Conservation (phyloP, 2,888 invertebrate genomes). For the Alcis repandata region DNA sequence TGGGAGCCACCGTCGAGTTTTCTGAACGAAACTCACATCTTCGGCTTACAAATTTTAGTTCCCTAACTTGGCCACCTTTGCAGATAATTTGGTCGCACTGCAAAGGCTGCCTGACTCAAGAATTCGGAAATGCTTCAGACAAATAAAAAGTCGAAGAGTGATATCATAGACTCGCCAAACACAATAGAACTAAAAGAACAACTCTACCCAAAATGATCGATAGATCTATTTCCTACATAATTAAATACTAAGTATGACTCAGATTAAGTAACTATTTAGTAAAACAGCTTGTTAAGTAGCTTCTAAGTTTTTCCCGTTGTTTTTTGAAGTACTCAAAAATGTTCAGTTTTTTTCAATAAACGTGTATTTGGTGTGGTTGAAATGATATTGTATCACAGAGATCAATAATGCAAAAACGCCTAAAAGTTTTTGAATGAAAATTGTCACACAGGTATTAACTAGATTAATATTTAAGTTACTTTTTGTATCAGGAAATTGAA, state of each 20-base stretch:
- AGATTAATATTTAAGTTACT: no score
- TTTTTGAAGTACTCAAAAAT: no score
- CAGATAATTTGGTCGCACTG: not conserved
- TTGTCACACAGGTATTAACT: no score
- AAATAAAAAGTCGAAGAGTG: slow-evolving; percentile 14
- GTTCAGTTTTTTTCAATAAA: no score
- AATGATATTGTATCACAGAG: no score
- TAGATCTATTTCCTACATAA: not conserved
- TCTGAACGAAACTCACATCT: not conserved
- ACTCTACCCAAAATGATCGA: not conserved
- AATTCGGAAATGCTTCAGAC: slow-evolving; percentile 21
- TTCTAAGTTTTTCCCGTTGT: not conserved
- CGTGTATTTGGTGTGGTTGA: no score
- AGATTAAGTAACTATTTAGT: not conserved
- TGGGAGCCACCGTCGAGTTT: not conserved
- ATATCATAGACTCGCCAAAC: slow-evolving; percentile 9
- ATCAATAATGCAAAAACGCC: no score
- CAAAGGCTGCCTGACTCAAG: slow-evolving; percentile 11
- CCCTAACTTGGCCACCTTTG: not conserved
- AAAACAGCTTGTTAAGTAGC: no score
- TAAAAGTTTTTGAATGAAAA: no score
- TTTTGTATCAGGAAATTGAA: no score
- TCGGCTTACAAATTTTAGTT: slow-evolving; percentile 2
- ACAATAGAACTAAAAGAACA: slow-evolving; percentile 12
- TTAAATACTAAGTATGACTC: not conserved